phyloP scores from a whole-genome alignment of 2,113 vertebrate species.

The Trichomycterus rosablanca region DNA sequence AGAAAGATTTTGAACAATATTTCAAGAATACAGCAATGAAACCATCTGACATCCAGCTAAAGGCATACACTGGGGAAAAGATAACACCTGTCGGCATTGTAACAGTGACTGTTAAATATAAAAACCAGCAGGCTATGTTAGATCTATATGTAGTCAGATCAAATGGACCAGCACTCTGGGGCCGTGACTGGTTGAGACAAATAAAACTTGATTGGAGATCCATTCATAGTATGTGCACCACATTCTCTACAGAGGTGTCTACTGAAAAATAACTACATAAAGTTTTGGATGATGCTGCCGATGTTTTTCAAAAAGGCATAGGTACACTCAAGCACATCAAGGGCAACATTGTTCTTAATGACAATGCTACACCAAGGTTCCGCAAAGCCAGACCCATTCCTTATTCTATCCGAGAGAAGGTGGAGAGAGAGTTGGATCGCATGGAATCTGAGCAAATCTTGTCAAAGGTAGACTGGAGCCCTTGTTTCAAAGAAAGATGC shows the following conservation, averaged over 20 bases:
- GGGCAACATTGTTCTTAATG: constrained; percentile 1
- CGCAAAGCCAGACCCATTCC: constrained; percentile 19
- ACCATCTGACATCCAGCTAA: constrained; percentile 17
- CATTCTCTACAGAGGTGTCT: background rate
- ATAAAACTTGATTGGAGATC: background rate
- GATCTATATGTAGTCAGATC: background rate
- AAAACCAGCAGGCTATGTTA: constrained; percentile 3
- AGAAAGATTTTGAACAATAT: background rate
- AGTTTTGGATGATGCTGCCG: background rate
- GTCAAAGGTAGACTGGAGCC: constrained; percentile 12
- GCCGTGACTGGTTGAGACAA: background rate
- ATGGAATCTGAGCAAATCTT: constrained; percentile 3
- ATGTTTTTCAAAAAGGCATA: constrained; percentile 25
- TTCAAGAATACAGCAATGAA: constrained; percentile 14
- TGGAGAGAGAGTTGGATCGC: constrained; percentile 5
- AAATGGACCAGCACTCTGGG: background rate
- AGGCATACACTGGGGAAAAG: constrained; percentile 29
- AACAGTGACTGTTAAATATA: background rate
- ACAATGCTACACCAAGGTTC: constrained; percentile 16
- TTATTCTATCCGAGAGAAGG: constrained; percentile 23
- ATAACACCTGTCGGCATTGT: constrained; percentile 1
- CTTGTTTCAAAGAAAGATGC: constrained; percentile 7
- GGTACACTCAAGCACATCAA: constrained; percentile 21
- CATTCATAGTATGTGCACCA: background rate
- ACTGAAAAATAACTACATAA: background rate